Evolutionary conservation across 2,888 invertebrate genomes (phyloP), one percentile per base, ranked within the genome.

Genomic region (Atherix ibis): DNA sequence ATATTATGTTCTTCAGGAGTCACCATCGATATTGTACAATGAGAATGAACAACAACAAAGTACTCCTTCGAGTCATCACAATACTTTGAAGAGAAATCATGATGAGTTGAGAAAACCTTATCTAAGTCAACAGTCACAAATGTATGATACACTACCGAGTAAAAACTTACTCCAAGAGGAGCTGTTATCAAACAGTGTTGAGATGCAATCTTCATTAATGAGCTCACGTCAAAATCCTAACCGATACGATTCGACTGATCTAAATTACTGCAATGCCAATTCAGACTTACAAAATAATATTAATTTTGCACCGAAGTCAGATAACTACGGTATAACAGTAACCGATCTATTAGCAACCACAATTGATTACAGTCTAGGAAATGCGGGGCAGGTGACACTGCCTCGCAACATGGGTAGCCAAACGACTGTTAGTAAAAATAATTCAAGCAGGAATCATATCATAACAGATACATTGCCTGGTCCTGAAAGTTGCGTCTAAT

Each of bases 401-500:
- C 38, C 41, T 16, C 22, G 36, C 17, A 12, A 31, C 9, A 34
- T n/a, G 17, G 38, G 36, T 35, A 15, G 35, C 40, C 44, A 48
- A n/a, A 31, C 39, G 22, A 17, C 36, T 3, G 53, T 56, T 48
- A 55, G 56, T 44, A 58, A 58, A 55, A 56, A 69, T 61, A 64
- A 71, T 58, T 35, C 40, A 18, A 63, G 74, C 57, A 70, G 76
- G 62, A 79, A 80, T 58, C 79, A 78, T 52, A 82, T 84, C 38
- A 71, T 85, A 49, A 79, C 84, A 33, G 83, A 84, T 56, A 76
- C 81, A 46, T 71, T 85, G 57, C 85, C 85, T 18, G 85, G 85
- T 40, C 85, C 84, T 27, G 85, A 85, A 59, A 85, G 84, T 65
- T 85, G 85, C 65, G 85, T 85, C 55, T 85, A 73, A 71, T 14